phyloP scores from a whole-genome alignment of 23 tunicate genomes.

The Styela plicata region DNA sequence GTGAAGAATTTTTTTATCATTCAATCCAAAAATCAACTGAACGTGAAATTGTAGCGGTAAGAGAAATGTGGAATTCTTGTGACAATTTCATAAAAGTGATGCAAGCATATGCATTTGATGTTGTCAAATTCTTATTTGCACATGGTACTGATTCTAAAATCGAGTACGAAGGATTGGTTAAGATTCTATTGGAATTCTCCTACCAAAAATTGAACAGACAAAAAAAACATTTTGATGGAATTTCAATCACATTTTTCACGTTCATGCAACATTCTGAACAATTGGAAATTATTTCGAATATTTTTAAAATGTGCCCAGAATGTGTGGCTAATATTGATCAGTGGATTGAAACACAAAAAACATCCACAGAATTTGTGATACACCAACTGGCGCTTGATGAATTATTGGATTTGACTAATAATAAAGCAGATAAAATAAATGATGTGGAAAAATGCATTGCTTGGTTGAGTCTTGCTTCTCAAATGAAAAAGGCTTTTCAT shows the following conservation, averaged over 20 bases:
- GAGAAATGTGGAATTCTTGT: neutral
- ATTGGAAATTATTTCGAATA: constrained; percentile 24
- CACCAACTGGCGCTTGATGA: constrained; percentile 35
- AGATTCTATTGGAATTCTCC: neutral
- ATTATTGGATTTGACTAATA: constrained; percentile 3
- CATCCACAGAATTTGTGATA: neutral
- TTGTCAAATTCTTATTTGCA: neutral
- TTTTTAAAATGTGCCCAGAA: constrained; percentile 11
- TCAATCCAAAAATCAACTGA: neutral
- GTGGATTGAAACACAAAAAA: constrained; percentile 30
- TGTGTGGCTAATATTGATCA: constrained; percentile 3
- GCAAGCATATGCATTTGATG: constrained; percentile 1
- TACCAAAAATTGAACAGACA: neutral
- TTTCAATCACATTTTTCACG: constrained; percentile 34
- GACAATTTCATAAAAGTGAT: neutral
- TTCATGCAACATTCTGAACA: constrained; percentile 11
- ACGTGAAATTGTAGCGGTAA: neutral
- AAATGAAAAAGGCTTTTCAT: constrained; percentile 28
- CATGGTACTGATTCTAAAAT: neutral
- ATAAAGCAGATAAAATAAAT: constrained; percentile 27
- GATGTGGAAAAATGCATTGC: constrained; percentile 27
- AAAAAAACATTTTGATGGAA: constrained; percentile 8
- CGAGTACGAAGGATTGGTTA: neutral
- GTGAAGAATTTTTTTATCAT: neutral
- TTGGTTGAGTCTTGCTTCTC: constrained; percentile 25